phyloP scores from a whole-genome alignment of 2,113 vertebrate species.

The Sylvia atricapilla region DNA sequence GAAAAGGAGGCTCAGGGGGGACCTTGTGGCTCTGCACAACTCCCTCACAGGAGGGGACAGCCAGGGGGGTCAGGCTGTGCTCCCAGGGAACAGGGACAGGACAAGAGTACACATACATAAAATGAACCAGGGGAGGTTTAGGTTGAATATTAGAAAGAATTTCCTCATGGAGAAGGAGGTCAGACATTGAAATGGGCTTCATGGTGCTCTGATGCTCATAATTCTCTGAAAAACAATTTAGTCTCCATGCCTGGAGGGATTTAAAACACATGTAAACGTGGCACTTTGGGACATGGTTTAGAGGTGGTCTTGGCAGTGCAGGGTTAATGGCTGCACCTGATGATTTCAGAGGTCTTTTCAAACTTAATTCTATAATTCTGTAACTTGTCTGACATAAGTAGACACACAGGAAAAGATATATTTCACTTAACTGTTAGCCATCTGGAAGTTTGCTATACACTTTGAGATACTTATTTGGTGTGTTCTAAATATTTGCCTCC shows the following conservation, averaged over 20 bases:
- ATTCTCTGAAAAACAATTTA: background rate
- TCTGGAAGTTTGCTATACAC: background rate
- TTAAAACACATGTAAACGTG: background rate
- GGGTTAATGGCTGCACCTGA: accelerated
- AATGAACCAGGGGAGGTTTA: background rate
- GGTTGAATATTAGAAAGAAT: background rate
- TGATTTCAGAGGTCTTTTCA: background rate
- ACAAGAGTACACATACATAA: background rate
- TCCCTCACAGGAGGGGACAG: background rate
- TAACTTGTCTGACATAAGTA: background rate
- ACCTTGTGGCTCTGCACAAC: background rate
- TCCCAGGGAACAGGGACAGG: background rate
- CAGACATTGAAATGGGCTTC: background rate
- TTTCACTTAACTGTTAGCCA: background rate
- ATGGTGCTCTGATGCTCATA: background rate
- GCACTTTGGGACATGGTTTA: background rate
- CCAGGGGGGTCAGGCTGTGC: accelerated
- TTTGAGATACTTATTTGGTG: background rate
- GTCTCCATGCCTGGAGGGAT: background rate
- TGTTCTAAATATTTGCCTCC: background rate
- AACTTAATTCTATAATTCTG: background rate
- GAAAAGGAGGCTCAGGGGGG: background rate
- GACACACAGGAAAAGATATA: background rate
- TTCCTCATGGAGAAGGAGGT: background rate
- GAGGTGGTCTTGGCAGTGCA: background rate